Evolutionary conservation across 2,113 vertebrate genomes (phyloP).

Genomic region (Mesembrinibis cayennensis): DNA sequence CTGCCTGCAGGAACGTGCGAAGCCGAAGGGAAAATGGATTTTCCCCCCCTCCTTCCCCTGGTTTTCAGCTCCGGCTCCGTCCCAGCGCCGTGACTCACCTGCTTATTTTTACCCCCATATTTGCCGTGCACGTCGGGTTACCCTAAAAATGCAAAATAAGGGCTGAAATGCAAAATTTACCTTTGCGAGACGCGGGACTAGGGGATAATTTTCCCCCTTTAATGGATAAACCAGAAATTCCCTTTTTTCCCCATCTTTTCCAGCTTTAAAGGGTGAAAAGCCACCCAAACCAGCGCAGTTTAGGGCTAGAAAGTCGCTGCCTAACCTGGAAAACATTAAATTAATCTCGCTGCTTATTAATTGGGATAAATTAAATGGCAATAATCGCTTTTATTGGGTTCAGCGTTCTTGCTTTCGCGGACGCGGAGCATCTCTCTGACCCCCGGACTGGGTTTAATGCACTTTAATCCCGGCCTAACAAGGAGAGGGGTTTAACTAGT

Average conservation of each 20-base stretch:
- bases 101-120: neutral
- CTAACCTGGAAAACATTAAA: neutral
- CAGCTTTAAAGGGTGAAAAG: neutral
- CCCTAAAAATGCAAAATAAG: neutral
- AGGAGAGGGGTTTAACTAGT: neutral
- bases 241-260: neutral
- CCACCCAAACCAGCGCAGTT: rapidly evolving
- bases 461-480: neutral
- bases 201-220: rapidly evolving
- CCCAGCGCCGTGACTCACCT: neutral
- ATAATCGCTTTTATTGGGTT: neutral
- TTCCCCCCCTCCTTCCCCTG: neutral
- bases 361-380: neutral
- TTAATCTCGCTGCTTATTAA: neutral
- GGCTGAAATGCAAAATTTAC: neutral
- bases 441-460: neutral
- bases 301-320: neutral
- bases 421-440: rapidly evolving
- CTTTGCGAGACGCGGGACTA: rapidly evolving
- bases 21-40: neutral
- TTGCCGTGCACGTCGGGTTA: rapidly evolving
- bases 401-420: rapidly evolving
- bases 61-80: neutral
- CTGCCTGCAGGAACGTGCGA: rapidly evolving
- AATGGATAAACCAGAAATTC: neutral